Conservation (phyloP, 2,888 invertebrate species). For the Ophioninae sp. region DNA sequence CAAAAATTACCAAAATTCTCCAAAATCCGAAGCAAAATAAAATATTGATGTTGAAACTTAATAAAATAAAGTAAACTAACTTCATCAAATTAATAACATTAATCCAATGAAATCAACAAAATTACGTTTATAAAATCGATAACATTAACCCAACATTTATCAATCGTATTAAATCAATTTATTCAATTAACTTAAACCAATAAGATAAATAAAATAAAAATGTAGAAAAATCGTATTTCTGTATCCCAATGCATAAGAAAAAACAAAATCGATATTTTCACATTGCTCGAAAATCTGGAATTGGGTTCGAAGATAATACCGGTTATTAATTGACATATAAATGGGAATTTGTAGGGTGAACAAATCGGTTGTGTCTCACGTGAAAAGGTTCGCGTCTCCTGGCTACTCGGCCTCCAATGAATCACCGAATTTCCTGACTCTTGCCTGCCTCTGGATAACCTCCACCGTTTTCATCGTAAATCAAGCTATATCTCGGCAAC, state of each 20-base stretch:
- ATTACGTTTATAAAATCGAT: no score
- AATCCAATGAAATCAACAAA: no score
- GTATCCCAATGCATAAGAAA: not conserved
- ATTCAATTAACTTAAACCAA: no score
- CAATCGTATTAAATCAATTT: no score
- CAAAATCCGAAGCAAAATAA: no score
- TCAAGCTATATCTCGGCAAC: conserved; percentile 75
- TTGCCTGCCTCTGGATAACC: conserved; percentile 72
- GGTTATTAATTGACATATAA: conserved; percentile 3
- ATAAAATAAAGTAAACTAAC: no score
- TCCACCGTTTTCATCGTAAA: conserved; percentile 76
- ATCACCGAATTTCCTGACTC: conserved; percentile 75
- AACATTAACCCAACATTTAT: no score
- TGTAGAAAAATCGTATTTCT: no score
- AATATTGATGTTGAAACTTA: no score
- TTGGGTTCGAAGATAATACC: not conserved
- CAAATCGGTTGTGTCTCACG: conserved; percentile 31
- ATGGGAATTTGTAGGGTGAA: conserved; percentile 28
- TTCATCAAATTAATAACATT: no score
- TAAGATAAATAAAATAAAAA: no score
- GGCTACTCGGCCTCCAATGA: conserved; percentile 70
- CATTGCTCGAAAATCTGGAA: not conserved
- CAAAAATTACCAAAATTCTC: no score
- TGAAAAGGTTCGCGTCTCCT: conserved; percentile 35
- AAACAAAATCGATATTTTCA: not conserved